phyloP scores from a whole-genome alignment of 2,113 vertebrate genomes.

The Tauraco erythrolophus region DNA sequence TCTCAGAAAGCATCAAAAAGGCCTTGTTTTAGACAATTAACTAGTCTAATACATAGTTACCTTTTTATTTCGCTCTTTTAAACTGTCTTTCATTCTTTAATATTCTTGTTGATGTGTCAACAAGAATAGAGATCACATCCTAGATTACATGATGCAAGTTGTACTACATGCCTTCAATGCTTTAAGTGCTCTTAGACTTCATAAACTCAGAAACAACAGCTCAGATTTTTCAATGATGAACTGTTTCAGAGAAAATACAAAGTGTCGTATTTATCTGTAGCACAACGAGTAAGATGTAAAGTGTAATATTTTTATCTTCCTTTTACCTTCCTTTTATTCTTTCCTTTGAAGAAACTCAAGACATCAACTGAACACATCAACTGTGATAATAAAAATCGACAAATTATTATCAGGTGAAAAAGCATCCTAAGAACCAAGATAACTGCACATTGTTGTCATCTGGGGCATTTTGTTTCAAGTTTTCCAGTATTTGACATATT shows the following conservation, averaged over 20 bases:
- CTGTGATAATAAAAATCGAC: neutral
- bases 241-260: neutral
- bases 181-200: neutral
- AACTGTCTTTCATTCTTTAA: constrained; percentile 64
- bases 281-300: neutral
- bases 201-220: neutral
- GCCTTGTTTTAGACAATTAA: constrained; percentile 18
- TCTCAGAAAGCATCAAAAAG: constrained; percentile 15
- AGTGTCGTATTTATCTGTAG: neutral
- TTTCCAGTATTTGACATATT: neutral
- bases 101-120: neutral
- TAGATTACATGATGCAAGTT: constrained; percentile 23
- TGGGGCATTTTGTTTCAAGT: neutral
- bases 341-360: neutral
- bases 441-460: neutral
- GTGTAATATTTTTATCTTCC: neutral
- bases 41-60: neutral
- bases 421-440: neutral
- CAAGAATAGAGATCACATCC: constrained; percentile 57
- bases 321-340: neutral
- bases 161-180: constrained; percentile 6
- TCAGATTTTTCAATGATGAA: neutral
- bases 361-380: neutral
- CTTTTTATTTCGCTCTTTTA: constrained; percentile 25
- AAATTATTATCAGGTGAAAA: neutral